Base-by-base conservation (phyloP, 2,888 invertebrate species). In the Caenorhabditis sp. region DNA sequence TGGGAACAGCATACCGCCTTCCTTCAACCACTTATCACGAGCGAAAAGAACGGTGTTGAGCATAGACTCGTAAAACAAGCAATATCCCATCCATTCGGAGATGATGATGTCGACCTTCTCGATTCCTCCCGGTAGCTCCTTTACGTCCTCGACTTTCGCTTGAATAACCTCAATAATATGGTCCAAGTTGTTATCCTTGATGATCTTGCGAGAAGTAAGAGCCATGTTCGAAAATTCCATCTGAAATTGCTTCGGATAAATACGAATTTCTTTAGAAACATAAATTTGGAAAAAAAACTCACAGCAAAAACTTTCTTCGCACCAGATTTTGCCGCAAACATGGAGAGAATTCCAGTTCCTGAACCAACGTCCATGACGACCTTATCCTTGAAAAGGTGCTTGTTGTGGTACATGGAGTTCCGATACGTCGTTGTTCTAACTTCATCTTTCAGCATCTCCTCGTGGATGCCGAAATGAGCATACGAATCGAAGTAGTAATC, bases 401-500 rank as follows among this genome's bases (percentile, higher is more conserved):
- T 18, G 93, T 99, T 99, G 94, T 99, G 97, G 92, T 97, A 97
- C 96, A 99, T 98, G 13, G 99, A 97, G 92, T 98, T 98, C 69
- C 98, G 95, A 93, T 99, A 99, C 0, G 98, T 98, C 82, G 97
- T 94, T 18, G 99, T 99, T 70, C 99, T 94, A 32, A 99, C 97
- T 94, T 99, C 98, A 93, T 99, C 99, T 93, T 99, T 99, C 83
- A 99, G 93, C 99, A 99, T 99, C 93, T 99, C 99, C 94, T 99
- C 99, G 92, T 99, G 99, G 90, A 99, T 99, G 56, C 98, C 99
- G 93, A 99, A 99, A 93, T 99, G 99, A 62, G 99, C 99, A 92
- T 99, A 99, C 0, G 98, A 99, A 93, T 99, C 99, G 92, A 99
- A 99, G 93, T 99, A 99, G 93, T 99, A 99, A 93, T 99, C 99